Evolutionary conservation across 2,888 invertebrate species (phyloP).

Genomic region (Agonum fuliginosum): DNA sequence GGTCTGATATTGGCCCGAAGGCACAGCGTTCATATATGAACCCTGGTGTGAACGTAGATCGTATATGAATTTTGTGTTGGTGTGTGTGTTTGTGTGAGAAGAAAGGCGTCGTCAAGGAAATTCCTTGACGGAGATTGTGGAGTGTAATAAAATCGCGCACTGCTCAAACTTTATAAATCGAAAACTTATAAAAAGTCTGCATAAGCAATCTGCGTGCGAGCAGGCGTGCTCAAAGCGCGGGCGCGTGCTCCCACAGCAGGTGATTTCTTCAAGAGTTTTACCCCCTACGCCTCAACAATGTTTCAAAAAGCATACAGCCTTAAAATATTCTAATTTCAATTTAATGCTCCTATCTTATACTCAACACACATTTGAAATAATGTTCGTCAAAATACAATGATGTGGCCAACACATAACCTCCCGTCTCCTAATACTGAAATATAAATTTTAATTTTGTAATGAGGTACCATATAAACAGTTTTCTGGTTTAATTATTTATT

Average conservation of each 20-base stretch:
- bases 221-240: not conserved
- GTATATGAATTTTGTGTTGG: not conserved
- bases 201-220: slow-evolving; percentile 49
- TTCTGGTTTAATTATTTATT: too few relatives aligned
- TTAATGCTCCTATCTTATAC: too few relatives aligned
- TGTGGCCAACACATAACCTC: too few relatives aligned
- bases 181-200: slow-evolving; percentile 58
- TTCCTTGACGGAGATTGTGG: slow-evolving; percentile 26
- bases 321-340: too few relatives aligned
- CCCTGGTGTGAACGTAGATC: slow-evolving; percentile 10
- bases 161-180: slow-evolving; percentile 57
- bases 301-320: too few relatives aligned
- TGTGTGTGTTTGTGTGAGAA: not conserved
- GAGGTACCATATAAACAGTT: too few relatives aligned
- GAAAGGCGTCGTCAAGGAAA: slow-evolving; percentile 29
- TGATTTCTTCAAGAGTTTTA: too few relatives aligned
- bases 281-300: too few relatives aligned
- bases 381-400: too few relatives aligned
- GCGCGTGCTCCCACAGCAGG: not conserved
- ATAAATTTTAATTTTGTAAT: too few relatives aligned
- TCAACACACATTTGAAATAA: too few relatives aligned
- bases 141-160: slow-evolving; percentile 54
- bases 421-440: too few relatives aligned
- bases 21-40: slow-evolving; percentile 12
- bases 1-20: not conserved